phyloP scores from a whole-genome alignment of 1,140 invertebrate genomes.

The Hyles vespertilio region DNA sequence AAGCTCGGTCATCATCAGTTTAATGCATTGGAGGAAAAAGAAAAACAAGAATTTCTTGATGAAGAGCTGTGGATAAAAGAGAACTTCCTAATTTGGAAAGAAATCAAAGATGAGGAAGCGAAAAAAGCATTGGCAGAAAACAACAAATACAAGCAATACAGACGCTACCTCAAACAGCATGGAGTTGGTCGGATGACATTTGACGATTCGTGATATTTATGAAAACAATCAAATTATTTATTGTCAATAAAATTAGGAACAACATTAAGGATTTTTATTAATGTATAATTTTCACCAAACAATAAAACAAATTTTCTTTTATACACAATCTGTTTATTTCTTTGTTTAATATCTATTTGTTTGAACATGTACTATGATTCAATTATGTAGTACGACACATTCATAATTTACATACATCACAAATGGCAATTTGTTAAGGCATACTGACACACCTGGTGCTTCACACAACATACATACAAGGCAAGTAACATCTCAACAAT shows the following conservation, averaged over 20 bases:
- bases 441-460: conserved; percentile 24
- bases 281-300: conserved; percentile 1
- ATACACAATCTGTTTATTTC: conserved; percentile 67
- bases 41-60: conserved; percentile 84
- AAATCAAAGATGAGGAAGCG: conserved; percentile 87
- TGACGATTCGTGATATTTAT: conserved; percentile 80
- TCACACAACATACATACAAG: conserved; percentile 24
- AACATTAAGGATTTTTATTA: neutral
- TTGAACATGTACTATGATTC: conserved; percentile 60
- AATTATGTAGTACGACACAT: conserved; percentile 43
- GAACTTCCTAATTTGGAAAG: conserved; percentile 88
- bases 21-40: conserved; percentile 83
- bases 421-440: conserved; percentile 64
- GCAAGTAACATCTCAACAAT: conserved; percentile 9
- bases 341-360: conserved; percentile 56
- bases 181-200: conserved; percentile 87
- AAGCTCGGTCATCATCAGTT: conserved; percentile 83
- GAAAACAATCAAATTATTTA: conserved; percentile 19
- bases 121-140: conserved; percentile 87
- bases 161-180: conserved; percentile 88
- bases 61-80: conserved; percentile 88
- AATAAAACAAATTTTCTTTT: conserved; percentile 22
- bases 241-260: conserved; percentile 18
- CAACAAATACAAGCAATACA: conserved; percentile 86
- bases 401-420: conserved; percentile 58